phyloP scores from a whole-genome alignment of 2,888 invertebrate genomes.

The Byasa hedistus region DNA sequence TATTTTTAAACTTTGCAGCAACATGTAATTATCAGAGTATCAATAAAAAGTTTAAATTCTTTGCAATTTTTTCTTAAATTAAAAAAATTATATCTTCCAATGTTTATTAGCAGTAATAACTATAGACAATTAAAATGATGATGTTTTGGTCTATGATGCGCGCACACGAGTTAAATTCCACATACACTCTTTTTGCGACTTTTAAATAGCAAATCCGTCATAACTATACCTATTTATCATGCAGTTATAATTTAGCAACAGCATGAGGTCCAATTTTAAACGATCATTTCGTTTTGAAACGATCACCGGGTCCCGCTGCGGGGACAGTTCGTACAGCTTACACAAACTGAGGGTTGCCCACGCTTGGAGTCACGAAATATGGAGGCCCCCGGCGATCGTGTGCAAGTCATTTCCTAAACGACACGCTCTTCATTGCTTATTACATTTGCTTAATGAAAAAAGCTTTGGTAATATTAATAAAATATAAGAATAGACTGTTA shows the following conservation, averaged over 20 bases:
- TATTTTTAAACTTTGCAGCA: too few species aligned
- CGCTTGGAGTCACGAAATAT: conserved; percentile 15
- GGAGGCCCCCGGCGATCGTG: conserved; percentile 16
- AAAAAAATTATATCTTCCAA: too few species aligned
- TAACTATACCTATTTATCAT: not conserved
- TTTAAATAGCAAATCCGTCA: too few species aligned
- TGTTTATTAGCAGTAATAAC: too few species aligned
- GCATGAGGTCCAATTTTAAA: conserved; percentile 12
- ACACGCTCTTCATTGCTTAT: not conserved
- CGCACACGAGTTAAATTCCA: too few species aligned
- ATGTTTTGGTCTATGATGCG: too few species aligned
- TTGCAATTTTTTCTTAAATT: too few species aligned
- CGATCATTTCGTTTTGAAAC: conserved; percentile 12
- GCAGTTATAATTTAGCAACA: conserved; percentile 16
- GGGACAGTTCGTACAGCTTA: conserved; percentile 5
- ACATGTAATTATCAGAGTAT: too few species aligned
- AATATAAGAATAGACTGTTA: too few species aligned
- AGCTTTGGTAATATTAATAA: not conserved
- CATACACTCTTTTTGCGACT: too few species aligned
- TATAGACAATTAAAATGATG: too few species aligned
- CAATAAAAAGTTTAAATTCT: too few species aligned
- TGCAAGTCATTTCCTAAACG: conserved; percentile 10
- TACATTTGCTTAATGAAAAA: not conserved
- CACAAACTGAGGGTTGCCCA: conserved; percentile 10
- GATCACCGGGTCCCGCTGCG: conserved; percentile 5